Conservation (phyloP, 2,888 invertebrate genomes). For the Drosophila kuntzei region DNA sequence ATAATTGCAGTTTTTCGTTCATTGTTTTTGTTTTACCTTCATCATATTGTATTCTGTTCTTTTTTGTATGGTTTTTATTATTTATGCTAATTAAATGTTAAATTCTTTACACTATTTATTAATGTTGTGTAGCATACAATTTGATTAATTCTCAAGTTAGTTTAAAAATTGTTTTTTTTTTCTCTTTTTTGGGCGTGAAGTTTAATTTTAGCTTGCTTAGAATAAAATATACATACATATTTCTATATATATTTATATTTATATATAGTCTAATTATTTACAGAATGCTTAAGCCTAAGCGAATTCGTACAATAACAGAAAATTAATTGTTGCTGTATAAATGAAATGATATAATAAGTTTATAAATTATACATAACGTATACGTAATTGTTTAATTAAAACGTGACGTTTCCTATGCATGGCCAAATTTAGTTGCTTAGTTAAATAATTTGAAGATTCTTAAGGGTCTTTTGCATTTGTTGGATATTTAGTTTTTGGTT, state of each 20-base stretch:
- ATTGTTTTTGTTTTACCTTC: slow-evolving; percentile 38
- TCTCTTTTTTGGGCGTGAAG: slow-evolving; percentile 37
- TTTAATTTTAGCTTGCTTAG: slow-evolving; percentile 49
- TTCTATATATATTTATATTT: slow-evolving; percentile 48
- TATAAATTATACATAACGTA: slow-evolving; percentile 38
- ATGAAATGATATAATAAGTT: slow-evolving; percentile 37
- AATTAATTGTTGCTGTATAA: slow-evolving; percentile 29
- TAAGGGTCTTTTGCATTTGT: slow-evolving; percentile 47
- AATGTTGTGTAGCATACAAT: slow-evolving; percentile 72
- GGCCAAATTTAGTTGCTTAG: slow-evolving; percentile 73
- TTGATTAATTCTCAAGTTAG: slow-evolving; percentile 80
- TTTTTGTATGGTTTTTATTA: slow-evolving; percentile 48
- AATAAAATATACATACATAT: slow-evolving; percentile 43
- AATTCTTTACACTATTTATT: slow-evolving; percentile 77
- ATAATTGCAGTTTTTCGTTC: slow-evolving; percentile 77
- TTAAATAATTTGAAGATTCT: slow-evolving; percentile 75
- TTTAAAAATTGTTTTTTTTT: slow-evolving; percentile 60
- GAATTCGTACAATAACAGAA: slow-evolving; percentile 74
- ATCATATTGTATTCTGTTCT: slow-evolving; percentile 39
- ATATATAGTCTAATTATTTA: slow-evolving; percentile 60
- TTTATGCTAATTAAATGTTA: slow-evolving; percentile 79
- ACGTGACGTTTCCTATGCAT: slow-evolving; percentile 66
- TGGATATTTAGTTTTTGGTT: slow-evolving; percentile 68
- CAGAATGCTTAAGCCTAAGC: slow-evolving; percentile 68
- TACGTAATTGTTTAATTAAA: slow-evolving; percentile 34